phyloP scores from a whole-genome alignment of 2,113 vertebrate genomes.

The Pachyramphus minor region DNA sequence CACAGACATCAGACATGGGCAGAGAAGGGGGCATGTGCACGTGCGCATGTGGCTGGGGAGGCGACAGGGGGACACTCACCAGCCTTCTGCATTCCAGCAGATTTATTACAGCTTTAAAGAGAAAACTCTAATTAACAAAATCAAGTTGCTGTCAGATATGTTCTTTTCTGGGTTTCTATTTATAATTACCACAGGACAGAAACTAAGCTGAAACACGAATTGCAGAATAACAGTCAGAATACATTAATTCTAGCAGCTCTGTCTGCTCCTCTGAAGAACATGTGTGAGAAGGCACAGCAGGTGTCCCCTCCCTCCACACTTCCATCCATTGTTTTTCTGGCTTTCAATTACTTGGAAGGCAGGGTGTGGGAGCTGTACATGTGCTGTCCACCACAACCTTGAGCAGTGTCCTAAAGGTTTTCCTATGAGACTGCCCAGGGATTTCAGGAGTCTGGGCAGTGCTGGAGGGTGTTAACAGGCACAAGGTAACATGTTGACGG shows the following conservation, averaged over 20 bases:
- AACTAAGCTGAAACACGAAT: neutral
- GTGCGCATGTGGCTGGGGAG: accelerated
- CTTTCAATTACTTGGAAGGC: accelerated
- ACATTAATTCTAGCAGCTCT: neutral
- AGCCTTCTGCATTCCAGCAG: neutral
- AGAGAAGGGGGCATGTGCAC: neutral
- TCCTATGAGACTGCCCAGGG: neutral
- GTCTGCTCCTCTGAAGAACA: neutral
- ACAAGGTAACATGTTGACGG: accelerated
- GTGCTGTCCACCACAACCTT: accelerated
- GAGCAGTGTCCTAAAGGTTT: neutral
- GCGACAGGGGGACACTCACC: accelerated
- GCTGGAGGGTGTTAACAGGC: neutral
- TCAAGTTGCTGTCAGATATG: neutral
- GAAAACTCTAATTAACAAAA: neutral
- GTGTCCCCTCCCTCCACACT: neutral
- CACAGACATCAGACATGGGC: neutral
- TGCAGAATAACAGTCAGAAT: neutral
- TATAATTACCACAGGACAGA: neutral
- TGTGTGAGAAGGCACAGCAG: neutral
- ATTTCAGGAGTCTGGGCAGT: neutral
- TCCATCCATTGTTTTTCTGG: neutral
- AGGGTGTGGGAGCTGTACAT: neutral
- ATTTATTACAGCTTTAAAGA: neutral
- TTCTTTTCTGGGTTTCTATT: neutral